phyloP scores from a whole-genome alignment of 1,140 invertebrate genomes.

The Luehdorfia chinensis region DNA sequence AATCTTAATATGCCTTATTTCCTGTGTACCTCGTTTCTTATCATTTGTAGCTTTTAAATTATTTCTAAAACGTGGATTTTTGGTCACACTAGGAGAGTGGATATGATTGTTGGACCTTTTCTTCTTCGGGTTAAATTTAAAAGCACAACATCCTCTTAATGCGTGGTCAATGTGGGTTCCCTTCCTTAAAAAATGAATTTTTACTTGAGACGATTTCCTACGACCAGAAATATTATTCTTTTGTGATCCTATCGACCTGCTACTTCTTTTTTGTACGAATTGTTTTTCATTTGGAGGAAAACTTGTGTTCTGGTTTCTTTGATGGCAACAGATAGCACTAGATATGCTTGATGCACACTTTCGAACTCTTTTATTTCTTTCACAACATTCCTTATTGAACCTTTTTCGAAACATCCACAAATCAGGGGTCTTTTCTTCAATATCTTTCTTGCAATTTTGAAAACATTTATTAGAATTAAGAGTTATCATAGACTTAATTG shows the following conservation, averaged over 20 bases:
- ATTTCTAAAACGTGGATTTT: too few species aligned
- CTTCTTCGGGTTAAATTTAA: background rate
- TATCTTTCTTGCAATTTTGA: background rate
- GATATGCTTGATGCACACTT: background rate
- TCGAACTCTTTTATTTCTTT: background rate
- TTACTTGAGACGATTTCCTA: conserved; percentile 4
- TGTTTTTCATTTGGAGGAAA: too few species aligned
- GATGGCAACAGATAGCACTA: too few species aligned
- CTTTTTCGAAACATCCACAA: background rate
- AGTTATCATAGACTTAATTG: background rate
- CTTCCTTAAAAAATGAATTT: too few species aligned
- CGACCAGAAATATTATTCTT: background rate
- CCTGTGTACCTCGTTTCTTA: too few species aligned
- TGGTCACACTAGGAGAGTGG: background rate
- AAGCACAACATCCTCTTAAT: background rate
- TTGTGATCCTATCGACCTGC: background rate
- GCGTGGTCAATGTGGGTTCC: too few species aligned
- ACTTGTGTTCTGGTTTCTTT: too few species aligned
- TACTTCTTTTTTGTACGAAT: background rate
- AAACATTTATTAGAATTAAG: background rate
- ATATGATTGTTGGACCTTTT: background rate
- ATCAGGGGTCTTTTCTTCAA: background rate
- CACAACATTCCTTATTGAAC: background rate
- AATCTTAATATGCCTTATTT: too few species aligned
- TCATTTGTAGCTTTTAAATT: too few species aligned